Evolutionary conservation across 2,113 vertebrate species (phyloP), one percentile per base, ranked within the genome.

Genomic region (Tringa solitaria): DNA sequence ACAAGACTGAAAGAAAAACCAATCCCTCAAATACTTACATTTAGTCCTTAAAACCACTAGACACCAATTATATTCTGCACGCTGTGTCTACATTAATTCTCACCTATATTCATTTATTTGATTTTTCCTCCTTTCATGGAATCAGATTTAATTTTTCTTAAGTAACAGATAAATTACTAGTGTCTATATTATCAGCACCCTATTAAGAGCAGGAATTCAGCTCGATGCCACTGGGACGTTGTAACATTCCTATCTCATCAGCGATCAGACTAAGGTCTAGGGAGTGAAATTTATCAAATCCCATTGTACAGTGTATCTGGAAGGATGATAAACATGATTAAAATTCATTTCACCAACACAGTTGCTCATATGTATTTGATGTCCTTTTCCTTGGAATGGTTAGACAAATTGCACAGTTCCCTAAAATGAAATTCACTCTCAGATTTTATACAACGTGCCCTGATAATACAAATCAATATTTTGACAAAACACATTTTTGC

Each of bases 391-490:
- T 89, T 94, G 77, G 90, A 93, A 95, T 96, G 88, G 69, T 59
- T 84, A 96, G 97, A 97, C 95, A 96, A 97, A 97, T 96, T 90
- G 83, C 93, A 93, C 74, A 32, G 64, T 74, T 93, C 64, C 76
- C 69, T 53, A 53, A 67, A 93, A 95, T 82, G 83, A 93, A 96
- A 97, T 95, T 96, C 79, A 89, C 64, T 92, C 88, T 51, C 84
- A 57, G 86, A 93, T 96, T 96, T 87, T 92, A 92, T 93, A 89
- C 85, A 93, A 73, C 0, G 1, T 76, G 65, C 65, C 28, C 76
- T 87, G 93, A 97, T 97, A 95, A 97, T 84, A 96, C 92, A 82
- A 97, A 96, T 95, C 96, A 96, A 96, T 97, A 96, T 94, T 97
- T 96, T 96, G 95, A 96, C 93, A 96, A 96, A 96, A 89, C 69